Evolutionary conservation across 2,797 vertebrate genomes (phyloP), one percentile per base, ranked within the genome.

Genomic region (Lophius americanus): DNA sequence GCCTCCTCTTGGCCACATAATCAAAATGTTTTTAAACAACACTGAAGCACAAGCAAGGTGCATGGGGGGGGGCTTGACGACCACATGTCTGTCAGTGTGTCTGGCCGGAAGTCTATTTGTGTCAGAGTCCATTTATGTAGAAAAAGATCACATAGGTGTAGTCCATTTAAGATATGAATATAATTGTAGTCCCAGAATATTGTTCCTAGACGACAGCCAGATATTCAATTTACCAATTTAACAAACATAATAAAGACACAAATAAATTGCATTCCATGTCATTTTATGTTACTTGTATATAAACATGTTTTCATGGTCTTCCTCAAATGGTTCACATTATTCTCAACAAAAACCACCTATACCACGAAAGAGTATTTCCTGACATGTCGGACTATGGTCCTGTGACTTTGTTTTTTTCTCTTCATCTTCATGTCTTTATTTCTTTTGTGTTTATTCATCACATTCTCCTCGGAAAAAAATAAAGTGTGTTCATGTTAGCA

Each of bases 361-460:
- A 39, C 47, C 41, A 47, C 12, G 49, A 14, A 53, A 37, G 35
- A 9, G 1, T n/a, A 6, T 35, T 60, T 50, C 54, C 13, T 41
- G 7, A 44, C 49, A 62, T 56, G 41, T 48, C 47, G 48, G 47
- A 63, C 8, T 44, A 2, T 10, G n/a, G 8, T 54, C 47, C 33
- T 5, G 23, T 5, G 37, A 58, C 71, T 71, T 58, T 78, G 60
- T 51, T 33, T 32, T 33, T 37, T n/a, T 0, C 7, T 9, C 55
- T 9, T 42, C 38, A 43, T 68, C 43, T 55, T 67, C 38, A 56
- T 69, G 58, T 71, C 56, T 72, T 53, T 42, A 62, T 67, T 50
- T 54, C 38, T 41, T 3, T n/a, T n/a, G 35, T 68, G 42, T 76
- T 76, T 85, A 52, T 73, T 73, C 66, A 65, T 80, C 70, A 56